A percentile compares a stretch with the other conserved stretches of the same genome.
These are phyloP conservation scores for Sarcophilus harrisii DNA, from an alignment of 2,797 vertebrate genomes.

Conservation along the genomic window DNA sequence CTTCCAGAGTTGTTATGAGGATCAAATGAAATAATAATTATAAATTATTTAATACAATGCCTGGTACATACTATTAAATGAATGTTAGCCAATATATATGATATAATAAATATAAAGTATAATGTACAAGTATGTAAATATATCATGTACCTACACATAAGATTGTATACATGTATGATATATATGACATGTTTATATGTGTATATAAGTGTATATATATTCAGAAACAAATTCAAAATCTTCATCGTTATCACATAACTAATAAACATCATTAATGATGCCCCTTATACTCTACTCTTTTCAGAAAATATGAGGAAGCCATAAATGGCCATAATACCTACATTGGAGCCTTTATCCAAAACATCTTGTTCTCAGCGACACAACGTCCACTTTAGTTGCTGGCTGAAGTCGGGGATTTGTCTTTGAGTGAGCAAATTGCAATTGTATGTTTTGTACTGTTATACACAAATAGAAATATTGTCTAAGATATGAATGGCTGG, in stretches of 20 bases:
- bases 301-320: not conserved
- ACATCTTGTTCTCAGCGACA: not conserved
- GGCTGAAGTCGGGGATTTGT: not conserved
- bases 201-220: not conserved
- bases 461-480: slow-evolving; percentile 33
- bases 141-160: not conserved
- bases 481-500: not conserved
- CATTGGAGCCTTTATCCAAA: not conserved
- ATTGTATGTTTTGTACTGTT: not conserved
- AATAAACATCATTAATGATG: not conserved
- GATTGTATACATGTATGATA: not conserved
- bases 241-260: not conserved
- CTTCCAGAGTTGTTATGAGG: not conserved
- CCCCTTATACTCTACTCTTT: not conserved
- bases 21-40: not conserved
- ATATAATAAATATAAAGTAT: not conserved
- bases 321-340: not conserved
- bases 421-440: not conserved
- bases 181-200: not conserved
- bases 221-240: not conserved
- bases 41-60: not conserved
- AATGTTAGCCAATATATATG: not conserved
- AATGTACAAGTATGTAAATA: not conserved
- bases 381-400: not conserved
- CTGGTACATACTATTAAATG: not conserved